These are phyloP conservation scores for Candidula unifasciata DNA, from an alignment of 2,888 invertebrate genomes.

Conservation along the genomic window DNA sequence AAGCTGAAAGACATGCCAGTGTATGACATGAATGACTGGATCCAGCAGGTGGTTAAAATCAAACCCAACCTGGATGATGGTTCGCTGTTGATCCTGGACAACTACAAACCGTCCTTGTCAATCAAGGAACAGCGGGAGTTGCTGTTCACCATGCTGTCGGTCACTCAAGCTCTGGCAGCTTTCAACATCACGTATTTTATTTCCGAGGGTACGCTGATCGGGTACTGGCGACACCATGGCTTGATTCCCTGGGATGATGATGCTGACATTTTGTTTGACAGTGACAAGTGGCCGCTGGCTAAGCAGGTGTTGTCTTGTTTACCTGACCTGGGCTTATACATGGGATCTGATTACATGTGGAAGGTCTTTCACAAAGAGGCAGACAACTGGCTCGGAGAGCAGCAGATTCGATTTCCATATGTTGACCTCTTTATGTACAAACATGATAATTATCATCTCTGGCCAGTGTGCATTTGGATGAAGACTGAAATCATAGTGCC, in stretches of 20 bases:
- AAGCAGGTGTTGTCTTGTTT: conserved; percentile 51
- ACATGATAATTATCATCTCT: conserved; percentile 48
- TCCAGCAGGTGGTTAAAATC: neutral
- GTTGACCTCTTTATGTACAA: conserved; percentile 53
- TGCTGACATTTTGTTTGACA: conserved; percentile 50
- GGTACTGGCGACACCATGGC: conserved; percentile 53
- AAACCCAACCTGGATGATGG: conserved; percentile 21
- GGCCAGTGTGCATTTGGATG: conserved; percentile 56
- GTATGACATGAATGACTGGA: conserved; percentile 42
- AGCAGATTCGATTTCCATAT: conserved; percentile 51
- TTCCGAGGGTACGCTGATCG: conserved; percentile 51
- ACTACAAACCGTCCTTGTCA: conserved; percentile 51
- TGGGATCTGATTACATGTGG: conserved; percentile 56
- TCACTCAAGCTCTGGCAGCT: conserved; percentile 46
- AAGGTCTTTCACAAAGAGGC: conserved; percentile 49
- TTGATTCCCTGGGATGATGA: conserved; percentile 54
- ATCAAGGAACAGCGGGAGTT: conserved; percentile 46
- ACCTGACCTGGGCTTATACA: conserved; percentile 48
- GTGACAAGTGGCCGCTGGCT: conserved; percentile 48
- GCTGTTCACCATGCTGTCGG: conserved; percentile 42
- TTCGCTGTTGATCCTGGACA: conserved; percentile 30
- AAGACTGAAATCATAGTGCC: conserved; percentile 49
- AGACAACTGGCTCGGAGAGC: conserved; percentile 48
- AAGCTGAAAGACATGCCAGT: conserved; percentile 39
- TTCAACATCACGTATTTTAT: conserved; percentile 53